Evolutionary conservation across 2,797 vertebrate genomes (phyloP).

Genomic region (Spinibarbus caldwelli): DNA sequence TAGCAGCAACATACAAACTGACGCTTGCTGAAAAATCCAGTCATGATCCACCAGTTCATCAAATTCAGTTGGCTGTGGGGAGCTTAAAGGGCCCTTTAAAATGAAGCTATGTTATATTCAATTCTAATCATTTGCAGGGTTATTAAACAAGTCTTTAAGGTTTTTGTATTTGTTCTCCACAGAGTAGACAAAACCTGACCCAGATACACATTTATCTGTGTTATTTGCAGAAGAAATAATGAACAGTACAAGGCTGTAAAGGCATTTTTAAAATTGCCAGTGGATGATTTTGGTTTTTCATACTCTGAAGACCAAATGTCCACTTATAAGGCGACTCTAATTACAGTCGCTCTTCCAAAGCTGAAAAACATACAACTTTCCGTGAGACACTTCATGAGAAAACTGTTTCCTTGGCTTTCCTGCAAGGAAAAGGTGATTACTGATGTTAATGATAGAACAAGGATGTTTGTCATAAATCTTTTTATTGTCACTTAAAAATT

Average conservation of each 20-base stretch:
- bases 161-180: not conserved
- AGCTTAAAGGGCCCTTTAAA: not conserved
- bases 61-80: not conserved
- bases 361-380: not conserved
- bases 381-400: not conserved
- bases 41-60: not conserved
- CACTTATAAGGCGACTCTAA: too few species aligned
- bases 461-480: not conserved
- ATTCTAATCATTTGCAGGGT: not conserved
- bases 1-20: not conserved
- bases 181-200: not conserved
- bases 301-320: too few species aligned
- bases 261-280: not conserved
- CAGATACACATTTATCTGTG: too few species aligned
- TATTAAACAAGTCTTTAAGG: not conserved
- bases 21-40: not conserved
- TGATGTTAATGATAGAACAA: not conserved
- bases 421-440: not conserved
- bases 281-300: not conserved
- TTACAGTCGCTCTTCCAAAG: not conserved
- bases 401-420: not conserved
- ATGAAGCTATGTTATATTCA: not conserved
- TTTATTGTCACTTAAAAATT: slow-evolving; percentile 25
- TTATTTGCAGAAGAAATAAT: not conserved
- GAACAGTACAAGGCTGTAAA: not conserved